These are phyloP conservation scores for Noctua janthe DNA, from an alignment of 2,888 invertebrate genomes.

Conservation along the genomic window DNA sequence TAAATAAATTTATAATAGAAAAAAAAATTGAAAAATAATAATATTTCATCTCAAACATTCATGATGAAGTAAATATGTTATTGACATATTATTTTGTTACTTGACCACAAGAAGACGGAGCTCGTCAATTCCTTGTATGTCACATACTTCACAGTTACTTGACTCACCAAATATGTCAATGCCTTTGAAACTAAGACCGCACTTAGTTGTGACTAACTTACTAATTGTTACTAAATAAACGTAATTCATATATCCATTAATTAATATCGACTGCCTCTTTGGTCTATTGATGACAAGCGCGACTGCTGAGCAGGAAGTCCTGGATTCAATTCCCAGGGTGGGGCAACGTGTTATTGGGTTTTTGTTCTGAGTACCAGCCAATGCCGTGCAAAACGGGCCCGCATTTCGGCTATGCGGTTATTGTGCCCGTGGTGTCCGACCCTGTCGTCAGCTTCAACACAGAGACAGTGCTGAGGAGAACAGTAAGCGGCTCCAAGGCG, in stretches of 20 bases:
- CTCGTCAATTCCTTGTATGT: neutral
- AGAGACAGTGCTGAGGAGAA: too few relatives aligned
- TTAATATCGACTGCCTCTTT: neutral
- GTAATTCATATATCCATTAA: neutral
- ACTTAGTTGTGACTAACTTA: neutral
- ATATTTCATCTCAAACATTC: neutral
- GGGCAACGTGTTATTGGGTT: too few relatives aligned
- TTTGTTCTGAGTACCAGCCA: too few relatives aligned
- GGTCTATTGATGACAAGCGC: neutral
- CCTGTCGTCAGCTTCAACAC: too few relatives aligned
- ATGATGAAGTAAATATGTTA: neutral
- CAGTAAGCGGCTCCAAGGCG: too few relatives aligned
- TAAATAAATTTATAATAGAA: neutral
- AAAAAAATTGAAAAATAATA: neutral
- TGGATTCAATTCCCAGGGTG: neutral
- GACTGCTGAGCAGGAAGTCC: neutral
- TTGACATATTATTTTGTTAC: neutral
- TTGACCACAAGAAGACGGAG: slow-evolving; percentile 10
- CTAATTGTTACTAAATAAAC: slow-evolving; percentile 10
- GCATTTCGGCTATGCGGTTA: too few relatives aligned
- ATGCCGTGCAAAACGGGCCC: too few relatives aligned
- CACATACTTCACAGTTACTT: neutral
- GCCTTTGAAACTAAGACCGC: neutral
- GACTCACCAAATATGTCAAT: neutral
- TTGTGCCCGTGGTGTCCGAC: too few relatives aligned